Evolutionary conservation across 1,140 invertebrate genomes (phyloP).

Genomic region (Muscidifurax raptorellus): DNA sequence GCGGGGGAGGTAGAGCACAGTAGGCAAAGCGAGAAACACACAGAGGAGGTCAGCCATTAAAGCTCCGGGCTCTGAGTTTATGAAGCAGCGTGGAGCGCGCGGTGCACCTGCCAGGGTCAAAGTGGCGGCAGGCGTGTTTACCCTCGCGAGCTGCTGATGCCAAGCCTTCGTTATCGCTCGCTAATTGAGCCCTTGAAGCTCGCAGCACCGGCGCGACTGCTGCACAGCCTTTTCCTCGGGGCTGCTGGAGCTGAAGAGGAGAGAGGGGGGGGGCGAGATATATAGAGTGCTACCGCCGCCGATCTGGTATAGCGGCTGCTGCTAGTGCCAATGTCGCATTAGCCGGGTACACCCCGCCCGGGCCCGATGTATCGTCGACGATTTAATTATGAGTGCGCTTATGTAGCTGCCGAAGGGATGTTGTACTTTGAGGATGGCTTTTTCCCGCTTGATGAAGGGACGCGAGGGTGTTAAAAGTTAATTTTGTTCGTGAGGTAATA

Average conservation of each 20-base stretch:
- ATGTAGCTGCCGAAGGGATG: not conserved
- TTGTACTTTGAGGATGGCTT: not conserved
- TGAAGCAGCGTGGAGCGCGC: not conserved
- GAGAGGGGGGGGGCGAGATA: not conserved
- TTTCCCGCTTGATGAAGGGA: too few species aligned
- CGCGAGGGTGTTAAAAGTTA: not conserved
- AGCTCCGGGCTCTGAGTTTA: not conserved
- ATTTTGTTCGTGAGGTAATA: not conserved
- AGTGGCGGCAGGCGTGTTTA: constrained; percentile 1
- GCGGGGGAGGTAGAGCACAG: not conserved
- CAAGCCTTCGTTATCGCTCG: constrained; percentile 43
- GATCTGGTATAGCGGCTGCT: not conserved
- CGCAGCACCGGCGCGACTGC: not conserved
- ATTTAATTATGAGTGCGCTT: constrained; percentile 16
- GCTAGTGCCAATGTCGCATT: not conserved
- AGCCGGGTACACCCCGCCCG: not conserved
- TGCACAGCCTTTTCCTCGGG: not conserved
- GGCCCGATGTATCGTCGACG: not conserved
- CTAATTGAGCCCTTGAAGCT: constrained; percentile 45
- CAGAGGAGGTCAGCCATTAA: not conserved
- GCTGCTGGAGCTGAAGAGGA: not conserved
- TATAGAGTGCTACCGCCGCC: not conserved
- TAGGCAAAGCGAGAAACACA: not conserved
- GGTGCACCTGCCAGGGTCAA: constrained; percentile 13
- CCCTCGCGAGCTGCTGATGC: not conserved